A percentile compares a stretch with the other conserved stretches of the same genome.
Evolutionary conservation across 2,113 vertebrate species (phyloP).

Genomic region (Echinops telfairi): DNA sequence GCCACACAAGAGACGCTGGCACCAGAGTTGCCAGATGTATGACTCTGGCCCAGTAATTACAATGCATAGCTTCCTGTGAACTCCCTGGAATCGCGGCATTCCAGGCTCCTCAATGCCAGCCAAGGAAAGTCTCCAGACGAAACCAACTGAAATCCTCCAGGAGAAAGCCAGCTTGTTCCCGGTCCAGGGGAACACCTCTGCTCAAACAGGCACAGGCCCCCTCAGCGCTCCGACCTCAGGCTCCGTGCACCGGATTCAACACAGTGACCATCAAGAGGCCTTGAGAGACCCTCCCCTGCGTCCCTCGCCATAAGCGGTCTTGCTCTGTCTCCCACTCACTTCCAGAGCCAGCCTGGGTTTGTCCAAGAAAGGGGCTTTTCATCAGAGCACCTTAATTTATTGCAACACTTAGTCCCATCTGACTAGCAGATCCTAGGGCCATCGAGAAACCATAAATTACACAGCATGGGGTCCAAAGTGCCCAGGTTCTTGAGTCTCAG

Average conservation of each 20-base stretch:
- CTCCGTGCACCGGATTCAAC: not conserved
- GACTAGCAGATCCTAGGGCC: constrained; percentile 56
- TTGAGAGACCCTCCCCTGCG: not conserved
- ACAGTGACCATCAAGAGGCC: not conserved
- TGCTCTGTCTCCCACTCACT: not conserved
- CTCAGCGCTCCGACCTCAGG: not conserved
- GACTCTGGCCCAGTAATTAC: not conserved
- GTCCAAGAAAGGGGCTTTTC: constrained; percentile 37
- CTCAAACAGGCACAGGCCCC: not conserved
- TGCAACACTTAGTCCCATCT: not conserved
- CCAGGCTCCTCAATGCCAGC: not conserved
- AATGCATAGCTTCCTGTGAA: not conserved
- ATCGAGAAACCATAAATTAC: constrained; percentile 42
- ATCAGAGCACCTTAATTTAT: constrained; percentile 50
- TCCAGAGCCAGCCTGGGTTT: not conserved
- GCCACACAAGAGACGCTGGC: not conserved
- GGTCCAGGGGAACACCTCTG: not conserved
- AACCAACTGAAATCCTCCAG: accelerated
- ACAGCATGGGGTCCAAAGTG: not conserved
- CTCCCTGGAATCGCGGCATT: not conserved
- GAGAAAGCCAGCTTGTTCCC: not conserved
- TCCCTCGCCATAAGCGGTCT: no score
- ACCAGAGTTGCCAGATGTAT: not conserved
- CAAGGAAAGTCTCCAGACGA: not conserved
- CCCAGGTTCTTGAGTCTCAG: constrained; percentile 12